Base-by-base conservation (phyloP, 2,888 invertebrate genomes). In the Chrysodeixis includens region DNA sequence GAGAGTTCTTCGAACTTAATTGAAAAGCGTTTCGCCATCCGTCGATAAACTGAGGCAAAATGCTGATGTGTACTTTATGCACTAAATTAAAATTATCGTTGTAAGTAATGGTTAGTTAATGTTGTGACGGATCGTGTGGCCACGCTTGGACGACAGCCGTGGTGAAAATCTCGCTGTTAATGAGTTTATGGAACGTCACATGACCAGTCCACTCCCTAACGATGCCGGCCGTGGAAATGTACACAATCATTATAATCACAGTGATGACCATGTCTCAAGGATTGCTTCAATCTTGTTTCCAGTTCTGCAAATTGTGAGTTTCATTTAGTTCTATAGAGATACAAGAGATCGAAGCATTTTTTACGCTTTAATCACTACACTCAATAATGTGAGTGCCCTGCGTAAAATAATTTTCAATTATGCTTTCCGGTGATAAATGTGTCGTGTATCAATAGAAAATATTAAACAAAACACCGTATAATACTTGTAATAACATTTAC, bases 81-180 rank as follows among this genome's bases (percentile, higher is more conserved):
- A 70, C 63, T 64, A 68, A 79, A 83, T 83, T 82, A 74, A 78
- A 76, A 76, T 78, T 78, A 78, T 78, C 71, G 72, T 72, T 73
- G 58, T 74, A 78, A 73, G 58, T 74, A 78, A 73, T 82, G 77
- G 78, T 73, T 74, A 20, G 64, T 66, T 69, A 77, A 72, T 67
- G 40, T 65, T 79, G 81, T 79, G 76, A 81, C 77, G 77, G 81
- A 81, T 81, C 69, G 75, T 44, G 62, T 66, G 51, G 77, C 70
- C 69, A 78, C 78, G 82, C 72, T 81, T 73, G 62, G 56, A 64
- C 71, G 65, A 69, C 46, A 44, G 60, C 75, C 69, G 73, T 79
- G 70, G 62, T 71, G 56, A 78, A 69, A 30, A 75, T 69, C 68
- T 35, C 40, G 9, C 58, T 59, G 58, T 75, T 81, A 82, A 83